These are phyloP conservation scores for Ganaspis brasiliensis DNA, from an alignment of 2,888 invertebrate genomes.

Conservation along the genomic window DNA sequence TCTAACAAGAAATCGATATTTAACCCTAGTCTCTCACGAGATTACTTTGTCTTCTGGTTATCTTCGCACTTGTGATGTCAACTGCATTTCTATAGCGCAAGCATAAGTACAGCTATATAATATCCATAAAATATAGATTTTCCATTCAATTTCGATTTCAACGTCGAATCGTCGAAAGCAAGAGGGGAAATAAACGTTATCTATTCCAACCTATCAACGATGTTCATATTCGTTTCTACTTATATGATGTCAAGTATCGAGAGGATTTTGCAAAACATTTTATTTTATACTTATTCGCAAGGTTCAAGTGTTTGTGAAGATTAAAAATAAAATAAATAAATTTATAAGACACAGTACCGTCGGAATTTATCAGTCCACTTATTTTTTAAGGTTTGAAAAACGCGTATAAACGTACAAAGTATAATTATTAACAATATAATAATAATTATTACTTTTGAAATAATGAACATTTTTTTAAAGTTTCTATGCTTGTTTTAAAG, in stretches of 20 bases:
- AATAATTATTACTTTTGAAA: too few relatives aligned
- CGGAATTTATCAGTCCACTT: too few relatives aligned
- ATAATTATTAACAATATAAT: too few relatives aligned
- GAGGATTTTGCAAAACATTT: background rate
- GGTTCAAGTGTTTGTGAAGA: background rate
- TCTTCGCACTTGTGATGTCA: background rate
- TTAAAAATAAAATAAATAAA: background rate
- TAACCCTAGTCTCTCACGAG: constrained; percentile 55
- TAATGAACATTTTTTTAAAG: too few relatives aligned
- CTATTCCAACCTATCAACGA: background rate
- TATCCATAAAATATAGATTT: constrained; percentile 11
- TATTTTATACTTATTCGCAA: background rate
- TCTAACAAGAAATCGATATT: constrained; percentile 65
- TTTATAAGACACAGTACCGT: too few relatives aligned
- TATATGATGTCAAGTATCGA: background rate
- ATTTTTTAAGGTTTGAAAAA: too few relatives aligned
- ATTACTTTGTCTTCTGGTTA: constrained; percentile 64
- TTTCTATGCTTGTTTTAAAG: too few relatives aligned
- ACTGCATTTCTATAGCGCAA: constrained; percentile 2
- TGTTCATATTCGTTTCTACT: background rate
- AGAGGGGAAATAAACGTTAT: constrained; percentile 1
- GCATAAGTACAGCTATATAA: constrained; percentile 8
- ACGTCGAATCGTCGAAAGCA: constrained; percentile 16
- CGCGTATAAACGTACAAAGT: too few relatives aligned
- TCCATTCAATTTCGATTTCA: constrained; percentile 18